These are phyloP conservation scores for Ardeotis arabs DNA, from an alignment of 2,113 vertebrate genomes.

Conservation along the genomic window DNA sequence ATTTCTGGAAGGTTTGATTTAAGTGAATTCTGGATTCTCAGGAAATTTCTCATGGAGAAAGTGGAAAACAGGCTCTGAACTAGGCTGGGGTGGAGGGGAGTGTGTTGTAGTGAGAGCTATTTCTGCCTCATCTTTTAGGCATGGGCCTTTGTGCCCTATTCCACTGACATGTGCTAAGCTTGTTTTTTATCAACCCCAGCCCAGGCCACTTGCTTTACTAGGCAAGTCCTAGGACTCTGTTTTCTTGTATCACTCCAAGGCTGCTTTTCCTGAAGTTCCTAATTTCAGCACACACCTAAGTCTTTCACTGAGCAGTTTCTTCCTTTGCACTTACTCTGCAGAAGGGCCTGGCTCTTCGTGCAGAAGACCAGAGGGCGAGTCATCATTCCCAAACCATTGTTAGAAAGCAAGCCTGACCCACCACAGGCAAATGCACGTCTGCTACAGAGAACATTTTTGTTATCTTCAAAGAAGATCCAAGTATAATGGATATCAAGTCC, in stretches of 20 bases:
- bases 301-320: background rate
- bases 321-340: background rate
- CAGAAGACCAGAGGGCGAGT: background rate
- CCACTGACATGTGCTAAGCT: background rate
- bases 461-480: background rate
- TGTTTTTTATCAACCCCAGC: background rate
- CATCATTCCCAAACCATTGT: accelerated
- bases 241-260: background rate
- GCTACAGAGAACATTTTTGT: background rate
- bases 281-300: background rate
- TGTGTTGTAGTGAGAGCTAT: background rate
- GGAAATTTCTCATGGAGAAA: background rate
- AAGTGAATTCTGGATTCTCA: background rate
- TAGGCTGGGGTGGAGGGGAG: background rate
- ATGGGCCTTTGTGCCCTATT: background rate
- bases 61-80: background rate
- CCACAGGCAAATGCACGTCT: background rate
- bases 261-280: background rate
- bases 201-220: too few species aligned
- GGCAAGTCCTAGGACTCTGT: background rate
- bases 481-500: background rate
- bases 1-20: background rate
- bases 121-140: background rate
- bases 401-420: background rate
- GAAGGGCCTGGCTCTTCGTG: background rate